Evolutionary conservation across 1,140 invertebrate genomes (phyloP).

Genomic region (Brachionus manjavacas): DNA sequence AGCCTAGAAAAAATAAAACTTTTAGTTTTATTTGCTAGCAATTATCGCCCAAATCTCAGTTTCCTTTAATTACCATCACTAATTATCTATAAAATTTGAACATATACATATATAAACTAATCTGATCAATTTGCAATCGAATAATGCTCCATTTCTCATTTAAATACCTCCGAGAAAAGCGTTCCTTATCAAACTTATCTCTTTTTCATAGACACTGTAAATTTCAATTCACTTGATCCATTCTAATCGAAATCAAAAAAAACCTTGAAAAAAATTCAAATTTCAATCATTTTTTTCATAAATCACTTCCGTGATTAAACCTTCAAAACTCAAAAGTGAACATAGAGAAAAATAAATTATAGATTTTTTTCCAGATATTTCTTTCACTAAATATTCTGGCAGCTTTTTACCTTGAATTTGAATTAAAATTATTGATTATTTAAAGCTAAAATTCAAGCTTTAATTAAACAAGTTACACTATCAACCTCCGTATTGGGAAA

Average conservation of each 20-base stretch:
- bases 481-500: no score
- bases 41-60: not conserved
- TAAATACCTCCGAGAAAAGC: not conserved
- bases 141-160: not conserved
- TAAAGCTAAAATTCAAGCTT: not conserved
- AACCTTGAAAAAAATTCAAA: not conserved
- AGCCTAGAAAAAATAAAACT: not conserved
- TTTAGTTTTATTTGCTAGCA: not conserved
- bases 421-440: not conserved
- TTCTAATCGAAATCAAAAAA: not conserved
- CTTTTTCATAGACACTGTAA: not conserved
- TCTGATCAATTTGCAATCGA: not conserved
- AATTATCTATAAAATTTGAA: conserved; percentile 2
- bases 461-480: not conserved
- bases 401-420: not conserved
- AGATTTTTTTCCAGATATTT: no score
- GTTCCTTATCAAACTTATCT: not conserved
- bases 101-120: not conserved
- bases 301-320: not conserved
- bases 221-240: not conserved
- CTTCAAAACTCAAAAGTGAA: not conserved
- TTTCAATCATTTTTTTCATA: not conserved
- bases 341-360: no score
- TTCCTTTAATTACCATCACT: not conserved
- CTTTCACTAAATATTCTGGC: not conserved